Base-by-base conservation (phyloP, 2,888 invertebrate genomes). In the Cremastobaeus sp. region DNA sequence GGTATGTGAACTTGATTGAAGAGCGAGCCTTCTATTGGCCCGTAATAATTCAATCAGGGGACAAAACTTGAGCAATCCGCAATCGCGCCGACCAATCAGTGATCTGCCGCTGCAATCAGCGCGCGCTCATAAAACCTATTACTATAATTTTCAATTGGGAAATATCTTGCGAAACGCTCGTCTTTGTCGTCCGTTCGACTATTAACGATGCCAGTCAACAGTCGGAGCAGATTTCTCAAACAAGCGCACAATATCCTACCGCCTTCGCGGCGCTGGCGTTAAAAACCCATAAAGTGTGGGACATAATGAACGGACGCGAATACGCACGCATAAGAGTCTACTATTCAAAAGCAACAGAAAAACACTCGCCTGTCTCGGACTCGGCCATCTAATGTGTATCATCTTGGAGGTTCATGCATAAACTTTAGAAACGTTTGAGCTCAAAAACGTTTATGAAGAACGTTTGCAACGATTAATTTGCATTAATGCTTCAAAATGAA, bases 71-170 rank as follows among this genome's bases (percentile, higher is more conserved):
- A 48, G 72, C 60, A 66, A 72, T 48, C 45, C 34, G 35, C 35
- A 41, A 52, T 64, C 43, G 52, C 48, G 18, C 6, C 30, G 35
- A 25, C 66, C 43, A 68, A 68, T 68, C 66, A 50, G 39, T 15
- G 43, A 66, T 41, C 11, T 28, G 47, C 28, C 47, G 12, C 25
- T 18, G 57, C 50, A 57, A 71, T 57, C 55, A 50, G n/a, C 47
- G 25, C 15, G 55, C 50, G 37, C 45, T 72, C 66, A 72, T 72
- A 54, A 55, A 70, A 68, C 18, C 20, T 50, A 62, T 64, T 74
- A 57, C 52, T 64, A 62, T 55, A 68, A 69, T 64, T 69, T 74
- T 74, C 73, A 74, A 60, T 74, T 62, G 73, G 54, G 69, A 74
- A 69, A 69, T 43, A 32, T 28, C 60, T 60, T 65, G 37, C 69